Base-by-base conservation (phyloP, 1,140 invertebrate species). In the Bombus difficillimus region DNA sequence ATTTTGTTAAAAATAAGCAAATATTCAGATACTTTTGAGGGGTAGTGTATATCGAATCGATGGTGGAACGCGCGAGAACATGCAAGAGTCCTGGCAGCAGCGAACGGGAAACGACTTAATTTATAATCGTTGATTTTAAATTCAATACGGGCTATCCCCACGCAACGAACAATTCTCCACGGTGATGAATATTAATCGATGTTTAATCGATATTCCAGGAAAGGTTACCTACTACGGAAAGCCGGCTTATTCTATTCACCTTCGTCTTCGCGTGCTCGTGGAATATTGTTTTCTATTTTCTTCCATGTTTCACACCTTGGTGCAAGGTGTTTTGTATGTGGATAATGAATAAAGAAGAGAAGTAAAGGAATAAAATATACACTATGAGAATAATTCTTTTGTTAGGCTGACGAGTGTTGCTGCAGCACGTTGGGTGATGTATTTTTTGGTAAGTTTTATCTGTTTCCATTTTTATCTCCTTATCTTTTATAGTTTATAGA, bases 111-210 rank as follows among this genome's bases (percentile, higher is more conserved):
- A 62, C 41, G 75, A 84, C 64, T 84, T 84, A 84, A 84, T 84
- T 78, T 83, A 78, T 83, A 78, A 84, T 79, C 74, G 66, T 57
- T 68, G 82, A 59, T 79, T 84, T 84, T 71, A 84, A 78, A 84
- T 84, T 84, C 82, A 79, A 71, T 76, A 32, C 64, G 75, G 66
- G 22, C 32, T 34, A 1, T n/a, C 64, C 0, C 4, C 64, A 22
- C n/a, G 41, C 76, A n/a, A 53, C 25, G 47, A 78, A 71, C 66
- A 69, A 79, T 84, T 82, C 80, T 13, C 53, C 25, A 47, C 75
- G 75, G 8, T 53, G 64, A 84, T 79, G 82, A 84, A 84, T 84
- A 84, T 84, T 84, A 84, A 84, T 84, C 75, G 82, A n/a, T 75
- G 47, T 78, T 84, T 84, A 84, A 84, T 84, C 82, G 82, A 84